Conservation (phyloP, 2,888 invertebrate genomes). For the Panzeria rudis region DNA sequence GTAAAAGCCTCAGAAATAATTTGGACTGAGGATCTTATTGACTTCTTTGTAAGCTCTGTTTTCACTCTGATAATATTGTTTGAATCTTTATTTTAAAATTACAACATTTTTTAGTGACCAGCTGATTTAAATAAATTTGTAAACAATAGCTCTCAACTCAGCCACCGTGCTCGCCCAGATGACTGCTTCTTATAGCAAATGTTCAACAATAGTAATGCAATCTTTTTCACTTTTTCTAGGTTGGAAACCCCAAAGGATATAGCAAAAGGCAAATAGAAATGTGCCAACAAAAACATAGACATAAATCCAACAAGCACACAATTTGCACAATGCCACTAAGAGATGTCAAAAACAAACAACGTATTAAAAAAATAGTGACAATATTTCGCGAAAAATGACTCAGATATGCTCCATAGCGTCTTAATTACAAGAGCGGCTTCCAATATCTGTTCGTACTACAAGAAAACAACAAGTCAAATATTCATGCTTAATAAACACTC, state of each 20-base stretch:
- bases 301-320: slow-evolving; percentile 51
- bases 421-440: slow-evolving; percentile 24
- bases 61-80: no score
- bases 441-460: background rate
- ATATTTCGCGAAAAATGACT: slow-evolving; percentile 44
- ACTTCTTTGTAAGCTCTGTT: no score
- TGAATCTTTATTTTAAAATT: no score
- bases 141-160: background rate
- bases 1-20: no score
- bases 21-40: no score
- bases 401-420: slow-evolving; percentile 33
- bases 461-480: slow-evolving; percentile 14
- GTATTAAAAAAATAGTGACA: slow-evolving; percentile 33
- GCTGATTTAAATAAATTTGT: no score
- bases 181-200: slow-evolving; percentile 40
- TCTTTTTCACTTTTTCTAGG: slow-evolving; percentile 32
- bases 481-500: slow-evolving; percentile 7
- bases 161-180: slow-evolving; percentile 42
- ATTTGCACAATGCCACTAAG: slow-evolving; percentile 51
- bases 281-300: slow-evolving; percentile 19
- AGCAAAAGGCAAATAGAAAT: slow-evolving; percentile 26
- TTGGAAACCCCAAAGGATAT: slow-evolving; percentile 48
- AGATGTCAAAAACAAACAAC: slow-evolving; percentile 44
- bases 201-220: slow-evolving; percentile 19
- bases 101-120: no score